A percentile compares a stretch with the other conserved stretches of the same genome.
These are phyloP conservation scores for Noctuana brunneofusca DNA, from an alignment of 2,888 invertebrate genomes.

Conservation along the genomic window DNA sequence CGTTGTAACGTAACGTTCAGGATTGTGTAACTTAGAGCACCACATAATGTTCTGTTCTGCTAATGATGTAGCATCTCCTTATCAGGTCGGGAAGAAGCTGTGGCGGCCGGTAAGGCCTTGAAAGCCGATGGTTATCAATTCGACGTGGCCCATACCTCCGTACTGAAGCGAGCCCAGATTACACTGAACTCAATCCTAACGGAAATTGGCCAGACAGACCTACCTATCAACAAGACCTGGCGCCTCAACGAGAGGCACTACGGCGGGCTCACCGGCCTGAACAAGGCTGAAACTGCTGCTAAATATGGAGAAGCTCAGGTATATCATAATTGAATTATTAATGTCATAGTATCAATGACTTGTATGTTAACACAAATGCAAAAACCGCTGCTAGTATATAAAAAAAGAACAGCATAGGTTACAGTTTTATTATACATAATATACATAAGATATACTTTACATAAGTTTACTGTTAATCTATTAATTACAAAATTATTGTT, in stretches of 20 bases:
- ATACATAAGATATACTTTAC: too few species aligned
- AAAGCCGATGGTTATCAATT: slow-evolving; percentile 87
- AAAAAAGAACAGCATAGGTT: too few species aligned
- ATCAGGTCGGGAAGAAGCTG: slow-evolving; percentile 86
- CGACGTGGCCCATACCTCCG: slow-evolving; percentile 91
- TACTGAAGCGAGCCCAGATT: slow-evolving; percentile 89
- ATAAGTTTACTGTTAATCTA: too few species aligned
- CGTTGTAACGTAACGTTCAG: too few species aligned
- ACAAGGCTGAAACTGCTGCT: slow-evolving; percentile 92
- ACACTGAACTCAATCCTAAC: slow-evolving; percentile 87
- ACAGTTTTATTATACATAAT: too few species aligned
- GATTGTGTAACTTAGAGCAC: too few species aligned
- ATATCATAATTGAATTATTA: too few species aligned
- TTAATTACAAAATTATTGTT: slow-evolving; percentile 12
- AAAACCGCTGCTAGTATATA: too few species aligned
- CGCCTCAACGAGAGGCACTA: slow-evolving; percentile 94
- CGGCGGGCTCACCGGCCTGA: slow-evolving; percentile 92
- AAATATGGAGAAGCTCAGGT: slow-evolving; percentile 91
- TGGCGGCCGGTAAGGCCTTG: slow-evolving; percentile 87
- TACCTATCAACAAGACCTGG: slow-evolving; percentile 90
- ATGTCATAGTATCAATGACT: too few species aligned
- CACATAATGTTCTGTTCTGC: too few species aligned
- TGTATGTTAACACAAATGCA: too few species aligned
- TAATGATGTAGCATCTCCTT: neutral
- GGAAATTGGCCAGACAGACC: slow-evolving; percentile 85